phyloP scores from a whole-genome alignment of 1,140 invertebrate species.

The Caenorhabditis brenneri region DNA sequence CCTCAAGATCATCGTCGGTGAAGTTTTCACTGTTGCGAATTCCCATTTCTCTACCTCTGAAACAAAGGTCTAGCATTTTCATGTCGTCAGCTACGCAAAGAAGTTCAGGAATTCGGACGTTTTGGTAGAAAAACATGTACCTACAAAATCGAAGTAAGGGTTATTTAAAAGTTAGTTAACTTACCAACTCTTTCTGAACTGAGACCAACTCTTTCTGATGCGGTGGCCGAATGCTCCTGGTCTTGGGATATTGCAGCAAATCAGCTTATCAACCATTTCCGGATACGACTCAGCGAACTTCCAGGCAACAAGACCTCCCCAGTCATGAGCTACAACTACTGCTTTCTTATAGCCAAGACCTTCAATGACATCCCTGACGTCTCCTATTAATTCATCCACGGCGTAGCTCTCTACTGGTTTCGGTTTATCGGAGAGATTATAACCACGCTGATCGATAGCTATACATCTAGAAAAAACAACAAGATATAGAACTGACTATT shows the following conservation, averaged over 20 bases:
- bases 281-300: constrained; percentile 72
- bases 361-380: constrained; percentile 78
- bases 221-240: background rate
- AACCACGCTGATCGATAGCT: constrained; percentile 82
- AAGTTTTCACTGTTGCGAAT: constrained; percentile 65
- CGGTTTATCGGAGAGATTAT: constrained; percentile 83
- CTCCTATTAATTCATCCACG: constrained; percentile 76
- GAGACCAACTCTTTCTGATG: background rate
- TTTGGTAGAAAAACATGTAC: constrained; percentile 80
- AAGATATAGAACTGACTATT: background rate
- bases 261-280: constrained; percentile 11
- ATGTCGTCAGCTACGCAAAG: constrained; percentile 76
- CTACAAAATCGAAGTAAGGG: constrained; percentile 71
- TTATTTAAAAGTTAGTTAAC: background rate
- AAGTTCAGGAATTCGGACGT: constrained; percentile 79
- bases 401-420: constrained; percentile 75
- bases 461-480: constrained; percentile 75
- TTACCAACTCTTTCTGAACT: constrained; percentile 13
- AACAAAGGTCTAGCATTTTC: constrained; percentile 75
- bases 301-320: constrained; percentile 81
- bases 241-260: constrained; percentile 16
- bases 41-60: constrained; percentile 73
- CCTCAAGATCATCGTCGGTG: constrained; percentile 77
- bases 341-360: constrained; percentile 73
- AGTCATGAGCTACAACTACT: constrained; percentile 81